Evolutionary conservation across 2,888 invertebrate species (phyloP).

Genomic region (Pterostichus madidus): DNA sequence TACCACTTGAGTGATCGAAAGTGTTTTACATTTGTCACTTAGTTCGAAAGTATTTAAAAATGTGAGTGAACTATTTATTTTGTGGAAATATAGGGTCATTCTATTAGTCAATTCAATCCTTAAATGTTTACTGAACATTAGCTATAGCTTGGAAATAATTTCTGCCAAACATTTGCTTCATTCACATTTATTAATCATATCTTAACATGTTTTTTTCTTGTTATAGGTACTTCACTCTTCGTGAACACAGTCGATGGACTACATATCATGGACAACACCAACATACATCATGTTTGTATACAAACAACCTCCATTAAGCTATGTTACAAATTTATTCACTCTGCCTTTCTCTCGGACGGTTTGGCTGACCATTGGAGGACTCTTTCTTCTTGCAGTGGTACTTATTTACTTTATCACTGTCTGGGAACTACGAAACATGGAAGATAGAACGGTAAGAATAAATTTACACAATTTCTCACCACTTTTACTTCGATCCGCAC

Average conservation of each 20-base stretch:
- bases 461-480: background rate
- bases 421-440: constrained; percentile 46
- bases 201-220: background rate
- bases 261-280: constrained; percentile 80
- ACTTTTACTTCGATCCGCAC: too few relatives aligned
- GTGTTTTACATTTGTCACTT: too few relatives aligned
- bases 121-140: too few relatives aligned
- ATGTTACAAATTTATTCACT: constrained; percentile 83
- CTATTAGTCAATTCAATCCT: too few relatives aligned
- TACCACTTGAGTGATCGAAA: too few relatives aligned
- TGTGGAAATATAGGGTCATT: too few relatives aligned
- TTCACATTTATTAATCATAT: too few relatives aligned
- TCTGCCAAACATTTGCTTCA: too few relatives aligned
- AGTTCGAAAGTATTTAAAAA: too few relatives aligned
- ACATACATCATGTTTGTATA: constrained; percentile 82
- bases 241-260: constrained; percentile 76
- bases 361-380: constrained; percentile 80
- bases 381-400: constrained; percentile 77
- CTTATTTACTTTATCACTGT: constrained; percentile 77
- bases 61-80: too few relatives aligned
- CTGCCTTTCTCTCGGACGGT: constrained; percentile 83
- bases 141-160: too few relatives aligned
- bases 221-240: constrained; percentile 76
- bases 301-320: constrained; percentile 83
- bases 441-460: constrained; percentile 3